Percentiles rank a stretch among this genome's conserved stretches.
Evolutionary conservation across 2,888 invertebrate genomes (phyloP).

Genomic region (Euproctis similis): DNA sequence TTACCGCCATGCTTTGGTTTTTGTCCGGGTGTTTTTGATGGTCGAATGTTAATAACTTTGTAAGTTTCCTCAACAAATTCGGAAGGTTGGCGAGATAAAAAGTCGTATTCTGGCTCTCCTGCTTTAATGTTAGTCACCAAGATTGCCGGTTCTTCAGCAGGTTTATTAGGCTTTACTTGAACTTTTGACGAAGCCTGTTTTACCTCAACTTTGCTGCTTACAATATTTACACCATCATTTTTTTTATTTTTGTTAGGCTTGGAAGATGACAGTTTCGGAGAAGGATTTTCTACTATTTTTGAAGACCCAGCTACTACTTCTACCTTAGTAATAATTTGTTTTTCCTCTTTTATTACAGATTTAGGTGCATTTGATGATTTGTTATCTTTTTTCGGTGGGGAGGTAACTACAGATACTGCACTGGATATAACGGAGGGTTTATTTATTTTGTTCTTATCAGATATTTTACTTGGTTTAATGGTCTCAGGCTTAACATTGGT

Average conservation of each 20-base stretch:
- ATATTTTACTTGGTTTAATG: conserved; percentile 64
- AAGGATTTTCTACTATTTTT: conserved; percentile 54
- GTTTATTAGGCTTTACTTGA: conserved; percentile 64
- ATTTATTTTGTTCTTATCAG: conserved; percentile 53
- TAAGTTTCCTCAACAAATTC: conserved; percentile 91
- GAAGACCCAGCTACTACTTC: conserved; percentile 75
- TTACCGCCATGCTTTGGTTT: conserved; percentile 65
- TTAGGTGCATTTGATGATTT: conserved; percentile 57
- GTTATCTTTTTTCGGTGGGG: conserved; percentile 64
- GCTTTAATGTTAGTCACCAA: conserved; percentile 82
- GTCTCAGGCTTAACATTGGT: conserved; percentile 56
- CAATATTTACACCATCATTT: conserved; percentile 53
- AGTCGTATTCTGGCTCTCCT: conserved; percentile 89
- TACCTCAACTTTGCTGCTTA: conserved; percentile 68
- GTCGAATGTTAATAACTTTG: conserved; percentile 86
- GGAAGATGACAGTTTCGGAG: conserved; percentile 38
- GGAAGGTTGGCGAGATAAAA: conserved; percentile 88
- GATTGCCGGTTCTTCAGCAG: conserved; percentile 75
- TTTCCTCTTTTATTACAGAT: conserved; percentile 61
- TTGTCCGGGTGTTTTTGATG: conserved; percentile 74
- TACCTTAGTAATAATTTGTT: conserved; percentile 68
- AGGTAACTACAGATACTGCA: conserved; percentile 54
- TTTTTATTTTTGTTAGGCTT: conserved; percentile 50
- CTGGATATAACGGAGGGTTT: conserved; percentile 56
- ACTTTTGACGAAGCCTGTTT: conserved; percentile 63